These are phyloP conservation scores for Pagetopsis macropterus DNA, from an alignment of 2,797 vertebrate species.

Conservation along the genomic window DNA sequence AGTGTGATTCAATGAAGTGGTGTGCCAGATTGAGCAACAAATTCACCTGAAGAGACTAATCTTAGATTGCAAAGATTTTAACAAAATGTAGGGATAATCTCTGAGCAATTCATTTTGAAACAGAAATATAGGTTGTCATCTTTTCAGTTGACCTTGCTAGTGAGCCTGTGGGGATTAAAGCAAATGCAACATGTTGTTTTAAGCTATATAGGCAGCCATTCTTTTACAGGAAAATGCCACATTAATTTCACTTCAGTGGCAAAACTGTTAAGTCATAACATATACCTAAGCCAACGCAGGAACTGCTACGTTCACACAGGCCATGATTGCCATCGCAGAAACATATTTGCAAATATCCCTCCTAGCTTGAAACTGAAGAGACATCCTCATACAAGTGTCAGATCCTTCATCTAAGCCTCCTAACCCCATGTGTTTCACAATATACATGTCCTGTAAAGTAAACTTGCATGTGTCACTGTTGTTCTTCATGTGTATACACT, in stretches of 20 bases:
- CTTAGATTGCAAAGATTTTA: constrained; percentile 5
- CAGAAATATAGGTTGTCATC: not conserved
- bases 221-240: not conserved
- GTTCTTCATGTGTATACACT: not conserved
- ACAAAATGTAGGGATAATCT: not conserved
- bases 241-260: constrained; percentile 11
- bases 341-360: not conserved
- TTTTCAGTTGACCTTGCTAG: not conserved
- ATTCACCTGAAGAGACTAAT: constrained; percentile 2
- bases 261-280: not conserved
- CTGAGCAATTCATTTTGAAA: not conserved
- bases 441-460: not conserved
- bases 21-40: constrained; percentile 6
- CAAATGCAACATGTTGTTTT: constrained; percentile 9
- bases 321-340: not conserved
- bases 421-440: not conserved
- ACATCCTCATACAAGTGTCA: constrained; percentile 2
- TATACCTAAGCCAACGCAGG: constrained; percentile 4
- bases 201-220: not conserved
- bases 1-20: not conserved
- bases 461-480: not conserved
- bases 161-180: constrained; percentile 2
- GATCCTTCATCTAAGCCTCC: constrained; percentile 17
- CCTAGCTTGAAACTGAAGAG: not conserved
- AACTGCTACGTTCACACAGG: constrained; percentile 11